A percentile compares a stretch with the other conserved stretches of the same genome.
Conservation (phyloP, 2,888 invertebrate species). For the Labia minor region DNA sequence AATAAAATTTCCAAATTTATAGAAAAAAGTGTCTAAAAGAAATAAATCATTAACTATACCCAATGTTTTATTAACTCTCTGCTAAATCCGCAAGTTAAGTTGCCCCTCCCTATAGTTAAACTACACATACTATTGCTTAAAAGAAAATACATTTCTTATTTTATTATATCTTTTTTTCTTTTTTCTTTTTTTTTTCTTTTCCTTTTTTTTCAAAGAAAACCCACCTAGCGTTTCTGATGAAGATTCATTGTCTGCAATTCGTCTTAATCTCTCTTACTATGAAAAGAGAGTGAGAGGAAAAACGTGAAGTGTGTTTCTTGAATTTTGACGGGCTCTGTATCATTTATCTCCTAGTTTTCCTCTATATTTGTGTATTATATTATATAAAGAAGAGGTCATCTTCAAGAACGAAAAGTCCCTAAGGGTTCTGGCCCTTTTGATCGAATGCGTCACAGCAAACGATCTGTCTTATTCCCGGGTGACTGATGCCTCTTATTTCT, state of each 20-base stretch:
- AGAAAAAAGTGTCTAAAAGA: no score
- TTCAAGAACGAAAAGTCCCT: not conserved
- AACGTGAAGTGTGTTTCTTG: not conserved
- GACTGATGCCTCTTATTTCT: not conserved
- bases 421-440: not conserved
- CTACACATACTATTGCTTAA: not conserved
- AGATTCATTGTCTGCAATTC: conserved; percentile 13
- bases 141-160: not conserved
- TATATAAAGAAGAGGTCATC: not conserved
- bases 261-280: not conserved
- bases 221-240: not conserved
- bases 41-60: no score
- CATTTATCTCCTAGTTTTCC: not conserved
- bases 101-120: not conserved
- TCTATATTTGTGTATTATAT: not conserved
- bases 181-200: no score
- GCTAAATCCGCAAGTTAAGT: no score
- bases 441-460: not conserved
- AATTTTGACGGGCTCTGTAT: conserved; percentile 1
- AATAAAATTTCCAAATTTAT: no score
- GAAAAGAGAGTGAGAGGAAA: not conserved
- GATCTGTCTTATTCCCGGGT: not conserved
- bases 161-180: no score
- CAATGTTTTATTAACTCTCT: no score
- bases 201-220: not conserved